Percentiles rank a stretch among this genome's conserved stretches.
phyloP scores from a whole-genome alignment of 1,140 invertebrate genomes.

The Marisa cornuarietis region DNA sequence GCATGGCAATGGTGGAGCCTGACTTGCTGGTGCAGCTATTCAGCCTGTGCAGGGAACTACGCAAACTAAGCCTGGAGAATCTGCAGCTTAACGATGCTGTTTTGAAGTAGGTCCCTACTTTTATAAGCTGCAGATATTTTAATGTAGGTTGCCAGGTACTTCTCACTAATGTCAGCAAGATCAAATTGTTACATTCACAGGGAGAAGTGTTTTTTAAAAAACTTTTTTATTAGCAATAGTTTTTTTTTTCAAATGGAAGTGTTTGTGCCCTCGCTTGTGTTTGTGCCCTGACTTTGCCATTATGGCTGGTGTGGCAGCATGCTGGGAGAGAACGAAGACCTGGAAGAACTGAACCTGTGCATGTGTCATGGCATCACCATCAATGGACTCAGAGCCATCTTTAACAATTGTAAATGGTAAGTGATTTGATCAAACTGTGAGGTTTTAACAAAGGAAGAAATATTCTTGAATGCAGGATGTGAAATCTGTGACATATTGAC shows the following conservation, averaged over 20 bases:
- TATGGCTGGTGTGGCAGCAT: conserved; percentile 45
- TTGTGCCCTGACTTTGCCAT: not conserved
- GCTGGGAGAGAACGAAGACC: conserved; percentile 73
- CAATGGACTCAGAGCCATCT: conserved; percentile 69
- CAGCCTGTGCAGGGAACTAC: conserved; percentile 75
- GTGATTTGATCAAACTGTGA: conserved; percentile 27
- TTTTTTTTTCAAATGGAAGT: not conserved
- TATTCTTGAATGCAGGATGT: not conserved
- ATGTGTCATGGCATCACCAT: conserved; percentile 76
- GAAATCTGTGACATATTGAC: not conserved
- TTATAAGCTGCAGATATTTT: not conserved
- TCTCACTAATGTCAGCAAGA: no score
- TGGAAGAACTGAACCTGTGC: conserved; percentile 80
- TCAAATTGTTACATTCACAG: not conserved
- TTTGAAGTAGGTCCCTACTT: conserved; percentile 64
- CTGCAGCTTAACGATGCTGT: conserved; percentile 73
- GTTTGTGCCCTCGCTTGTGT: not conserved
- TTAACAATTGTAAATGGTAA: conserved; percentile 74
- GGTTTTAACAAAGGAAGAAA: no score
- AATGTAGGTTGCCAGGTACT: not conserved
- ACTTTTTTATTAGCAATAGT: not conserved
- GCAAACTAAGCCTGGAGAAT: conserved; percentile 86
- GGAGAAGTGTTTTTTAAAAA: not conserved
- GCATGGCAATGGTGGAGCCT: conserved; percentile 76
- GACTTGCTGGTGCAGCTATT: conserved; percentile 73